These are phyloP conservation scores for Zaprionus nigranus DNA, from an alignment of 1,140 invertebrate species.

Conservation along the genomic window DNA sequence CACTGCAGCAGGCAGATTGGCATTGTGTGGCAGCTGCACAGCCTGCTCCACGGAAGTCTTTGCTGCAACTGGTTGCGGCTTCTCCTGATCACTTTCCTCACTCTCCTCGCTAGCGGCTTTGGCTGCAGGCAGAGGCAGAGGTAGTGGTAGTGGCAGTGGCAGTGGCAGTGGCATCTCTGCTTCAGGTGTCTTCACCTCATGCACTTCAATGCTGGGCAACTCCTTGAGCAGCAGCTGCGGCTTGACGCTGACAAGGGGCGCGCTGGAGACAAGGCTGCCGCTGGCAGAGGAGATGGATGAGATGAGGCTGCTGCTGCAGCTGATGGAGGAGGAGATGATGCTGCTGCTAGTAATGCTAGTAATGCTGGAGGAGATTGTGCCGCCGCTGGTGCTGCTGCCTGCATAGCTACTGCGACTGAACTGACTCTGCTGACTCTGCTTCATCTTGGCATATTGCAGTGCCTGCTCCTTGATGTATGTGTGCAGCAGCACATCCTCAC, in stretches of 20 bases:
- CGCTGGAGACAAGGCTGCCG: neutral
- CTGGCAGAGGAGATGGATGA: neutral
- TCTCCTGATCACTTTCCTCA: slow-evolving; percentile 58
- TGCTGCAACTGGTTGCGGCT: neutral
- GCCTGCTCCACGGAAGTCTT: neutral
- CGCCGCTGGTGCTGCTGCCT: slow-evolving; percentile 19
- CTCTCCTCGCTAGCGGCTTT: neutral
- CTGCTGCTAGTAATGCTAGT: slow-evolving; percentile 31
- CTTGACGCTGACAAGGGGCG: neutral
- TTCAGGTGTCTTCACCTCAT: slow-evolving; percentile 67
- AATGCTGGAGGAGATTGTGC: slow-evolving; percentile 4
- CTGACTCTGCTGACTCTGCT: slow-evolving; percentile 89
- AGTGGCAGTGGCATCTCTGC: neutral
- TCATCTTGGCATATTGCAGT: slow-evolving; percentile 90
- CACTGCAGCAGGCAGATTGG: slow-evolving; percentile 76
- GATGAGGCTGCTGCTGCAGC: slow-evolving; percentile 7
- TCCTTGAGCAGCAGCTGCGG: slow-evolving; percentile 49
- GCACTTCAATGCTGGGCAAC: slow-evolving; percentile 71
- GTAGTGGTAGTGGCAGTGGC: neutral
- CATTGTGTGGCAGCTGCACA: slow-evolving; percentile 57
- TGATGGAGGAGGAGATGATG: neutral
- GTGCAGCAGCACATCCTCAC: slow-evolving; percentile 86
- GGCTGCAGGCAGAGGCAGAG: neutral
- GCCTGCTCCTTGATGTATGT: slow-evolving; percentile 91
- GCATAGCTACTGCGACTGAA: slow-evolving; percentile 64